These are phyloP conservation scores for Chrysemys picta DNA, from an alignment of 2,113 vertebrate genomes.

Conservation along the genomic window DNA sequence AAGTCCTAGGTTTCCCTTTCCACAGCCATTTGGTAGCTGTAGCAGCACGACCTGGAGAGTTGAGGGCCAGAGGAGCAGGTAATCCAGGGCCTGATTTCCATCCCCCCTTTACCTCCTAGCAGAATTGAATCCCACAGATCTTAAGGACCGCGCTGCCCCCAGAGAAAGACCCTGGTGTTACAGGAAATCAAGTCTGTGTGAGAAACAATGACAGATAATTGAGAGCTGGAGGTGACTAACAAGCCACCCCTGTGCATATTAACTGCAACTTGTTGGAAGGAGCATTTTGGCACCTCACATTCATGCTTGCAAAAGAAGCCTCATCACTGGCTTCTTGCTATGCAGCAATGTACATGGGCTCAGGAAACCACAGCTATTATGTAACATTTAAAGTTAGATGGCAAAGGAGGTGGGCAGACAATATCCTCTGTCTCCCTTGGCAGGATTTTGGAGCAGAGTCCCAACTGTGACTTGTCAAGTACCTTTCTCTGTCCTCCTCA, in stretches of 20 bases:
- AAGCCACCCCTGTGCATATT: not conserved
- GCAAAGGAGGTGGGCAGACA: not conserved
- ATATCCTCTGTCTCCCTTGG: not conserved
- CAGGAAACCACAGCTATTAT: not conserved
- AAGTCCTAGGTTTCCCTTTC: not conserved
- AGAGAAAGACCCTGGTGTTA: not conserved
- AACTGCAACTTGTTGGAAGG: not conserved
- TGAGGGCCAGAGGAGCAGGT: not conserved
- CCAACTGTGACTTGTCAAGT: not conserved
- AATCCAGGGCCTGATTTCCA: not conserved
- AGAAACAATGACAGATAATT: slow-evolving; percentile 22
- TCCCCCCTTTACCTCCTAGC: not conserved
- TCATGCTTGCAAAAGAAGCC: not conserved
- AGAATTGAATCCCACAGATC: not conserved
- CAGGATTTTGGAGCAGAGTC: not conserved
- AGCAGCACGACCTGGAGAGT: not conserved
- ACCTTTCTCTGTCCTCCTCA: not conserved
- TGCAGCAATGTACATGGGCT: not conserved
- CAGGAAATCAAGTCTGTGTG: not conserved
- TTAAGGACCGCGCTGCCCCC: too few relatives aligned
- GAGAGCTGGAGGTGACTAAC: not conserved
- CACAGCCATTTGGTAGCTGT: not conserved
- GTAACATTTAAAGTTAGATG: not conserved
- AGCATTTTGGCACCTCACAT: not conserved
- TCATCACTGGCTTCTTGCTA: not conserved